Evolutionary conservation across 2,888 invertebrate genomes (phyloP).

Genomic region (Labia minor): DNA sequence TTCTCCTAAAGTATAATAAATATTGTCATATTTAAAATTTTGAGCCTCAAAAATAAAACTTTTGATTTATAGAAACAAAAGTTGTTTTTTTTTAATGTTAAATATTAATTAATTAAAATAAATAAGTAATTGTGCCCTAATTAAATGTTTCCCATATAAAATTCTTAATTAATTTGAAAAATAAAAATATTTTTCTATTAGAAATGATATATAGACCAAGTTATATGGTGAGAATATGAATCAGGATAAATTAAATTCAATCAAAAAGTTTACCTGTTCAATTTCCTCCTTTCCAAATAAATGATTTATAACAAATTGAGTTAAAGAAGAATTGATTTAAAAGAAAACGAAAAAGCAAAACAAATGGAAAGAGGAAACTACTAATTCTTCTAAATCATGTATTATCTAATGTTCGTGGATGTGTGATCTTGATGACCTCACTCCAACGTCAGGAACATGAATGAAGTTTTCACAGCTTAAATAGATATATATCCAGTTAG

Average conservation of each 20-base stretch:
- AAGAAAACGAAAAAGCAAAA: background rate
- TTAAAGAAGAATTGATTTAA: background rate
- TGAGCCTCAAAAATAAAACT: no score
- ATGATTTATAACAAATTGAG: background rate
- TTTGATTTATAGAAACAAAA: no score
- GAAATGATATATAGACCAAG: background rate
- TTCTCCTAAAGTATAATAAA: no score
- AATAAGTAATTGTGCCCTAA: no score
- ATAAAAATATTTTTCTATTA: background rate
- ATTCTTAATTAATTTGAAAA: no score
- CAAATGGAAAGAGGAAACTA: background rate
- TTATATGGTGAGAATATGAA: background rate
- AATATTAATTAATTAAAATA: no score
- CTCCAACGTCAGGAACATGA: background rate
- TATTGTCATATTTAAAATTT: no score
- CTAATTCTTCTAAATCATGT: conserved; percentile 7
- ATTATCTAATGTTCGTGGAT: background rate
- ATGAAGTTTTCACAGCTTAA: conserved; percentile 5
- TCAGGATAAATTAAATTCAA: background rate
- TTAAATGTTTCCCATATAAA: no score
- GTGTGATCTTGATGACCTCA: background rate
- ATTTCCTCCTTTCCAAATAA: background rate
- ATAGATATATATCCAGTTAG: background rate
- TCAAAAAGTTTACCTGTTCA: background rate
- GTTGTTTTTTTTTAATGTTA: no score